phyloP scores from a whole-genome alignment of 2,113 vertebrate species.

The Polypterus bichir region DNA sequence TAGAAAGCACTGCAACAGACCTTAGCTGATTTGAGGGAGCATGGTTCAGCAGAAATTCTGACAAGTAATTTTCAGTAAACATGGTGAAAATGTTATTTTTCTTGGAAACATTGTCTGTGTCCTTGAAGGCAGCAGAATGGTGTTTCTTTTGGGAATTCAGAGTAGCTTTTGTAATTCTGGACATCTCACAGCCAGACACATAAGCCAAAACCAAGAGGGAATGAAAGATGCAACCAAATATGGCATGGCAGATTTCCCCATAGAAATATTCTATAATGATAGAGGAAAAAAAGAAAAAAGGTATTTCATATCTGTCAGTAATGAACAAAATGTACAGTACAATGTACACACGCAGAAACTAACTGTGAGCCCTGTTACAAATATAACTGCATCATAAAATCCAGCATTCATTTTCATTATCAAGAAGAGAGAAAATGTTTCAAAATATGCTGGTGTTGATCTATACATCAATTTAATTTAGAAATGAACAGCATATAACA shows the following conservation, averaged over 20 bases:
- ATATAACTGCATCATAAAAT: too few relatives aligned
- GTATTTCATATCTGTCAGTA: too few relatives aligned
- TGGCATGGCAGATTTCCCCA: constrained; percentile 8
- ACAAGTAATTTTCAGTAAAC: not conserved
- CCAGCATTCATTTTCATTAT: too few relatives aligned
- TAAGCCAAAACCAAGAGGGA: constrained; percentile 13
- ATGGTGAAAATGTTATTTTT: not conserved
- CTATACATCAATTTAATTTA: too few relatives aligned
- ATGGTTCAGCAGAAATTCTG: not conserved
- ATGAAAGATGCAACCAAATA: constrained; percentile 10
- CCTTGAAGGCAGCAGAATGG: not conserved
- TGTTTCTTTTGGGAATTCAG: not conserved
- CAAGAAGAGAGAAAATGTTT: too few relatives aligned
- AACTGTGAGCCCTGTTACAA: too few relatives aligned
- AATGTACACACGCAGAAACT: too few relatives aligned
- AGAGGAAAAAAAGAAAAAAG: not conserved
- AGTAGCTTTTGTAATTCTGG: not conserved
- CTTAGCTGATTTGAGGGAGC: not conserved
- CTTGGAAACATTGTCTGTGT: not conserved
- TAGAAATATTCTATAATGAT: constrained; percentile 11
- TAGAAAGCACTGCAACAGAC: too few relatives aligned
- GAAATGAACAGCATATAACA: too few relatives aligned
- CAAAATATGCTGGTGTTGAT: too few relatives aligned
- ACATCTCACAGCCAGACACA: constrained; percentile 12
- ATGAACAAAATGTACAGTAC: too few relatives aligned